phyloP scores from a whole-genome alignment of 2,888 invertebrate genomes.

The Aphrophora alni region DNA sequence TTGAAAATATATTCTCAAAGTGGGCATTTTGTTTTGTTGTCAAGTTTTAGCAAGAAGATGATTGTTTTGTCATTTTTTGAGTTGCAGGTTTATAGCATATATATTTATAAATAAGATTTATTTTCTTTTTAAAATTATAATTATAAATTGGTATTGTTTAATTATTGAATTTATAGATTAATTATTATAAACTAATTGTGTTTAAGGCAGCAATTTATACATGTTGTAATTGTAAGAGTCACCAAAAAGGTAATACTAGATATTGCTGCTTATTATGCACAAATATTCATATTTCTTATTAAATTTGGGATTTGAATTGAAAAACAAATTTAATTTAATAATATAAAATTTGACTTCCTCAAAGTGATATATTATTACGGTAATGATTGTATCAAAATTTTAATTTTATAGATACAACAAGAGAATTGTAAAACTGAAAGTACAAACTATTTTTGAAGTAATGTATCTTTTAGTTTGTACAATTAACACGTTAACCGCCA shows the following conservation, averaged over 20 bases:
- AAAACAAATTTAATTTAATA: background rate
- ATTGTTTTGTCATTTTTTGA: constrained; percentile 24
- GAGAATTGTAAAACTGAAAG: too few relatives aligned
- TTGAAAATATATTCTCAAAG: constrained; percentile 25
- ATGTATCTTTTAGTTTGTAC: too few relatives aligned
- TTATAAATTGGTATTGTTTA: constrained; percentile 40
- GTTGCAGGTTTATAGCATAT: constrained; percentile 39
- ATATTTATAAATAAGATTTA: constrained; percentile 37
- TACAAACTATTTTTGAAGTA: too few relatives aligned
- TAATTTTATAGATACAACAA: too few relatives aligned
- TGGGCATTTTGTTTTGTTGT: constrained; percentile 49
- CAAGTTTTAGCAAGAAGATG: constrained; percentile 39
- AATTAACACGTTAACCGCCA: too few relatives aligned
- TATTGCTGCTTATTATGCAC: background rate
- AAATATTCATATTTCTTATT: background rate
- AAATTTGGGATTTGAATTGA: background rate
- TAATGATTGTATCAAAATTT: background rate
- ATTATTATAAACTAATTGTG: constrained; percentile 38
- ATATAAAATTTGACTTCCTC: background rate
- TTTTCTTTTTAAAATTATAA: constrained; percentile 40
- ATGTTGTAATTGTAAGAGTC: constrained; percentile 37
- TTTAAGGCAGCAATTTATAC: constrained; percentile 50
- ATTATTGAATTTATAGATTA: constrained; percentile 34
- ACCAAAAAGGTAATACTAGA: background rate
- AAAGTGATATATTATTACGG: background rate